Conservation (phyloP, 2,113 vertebrate species). For the Cyphomyrus discorhynchus region DNA sequence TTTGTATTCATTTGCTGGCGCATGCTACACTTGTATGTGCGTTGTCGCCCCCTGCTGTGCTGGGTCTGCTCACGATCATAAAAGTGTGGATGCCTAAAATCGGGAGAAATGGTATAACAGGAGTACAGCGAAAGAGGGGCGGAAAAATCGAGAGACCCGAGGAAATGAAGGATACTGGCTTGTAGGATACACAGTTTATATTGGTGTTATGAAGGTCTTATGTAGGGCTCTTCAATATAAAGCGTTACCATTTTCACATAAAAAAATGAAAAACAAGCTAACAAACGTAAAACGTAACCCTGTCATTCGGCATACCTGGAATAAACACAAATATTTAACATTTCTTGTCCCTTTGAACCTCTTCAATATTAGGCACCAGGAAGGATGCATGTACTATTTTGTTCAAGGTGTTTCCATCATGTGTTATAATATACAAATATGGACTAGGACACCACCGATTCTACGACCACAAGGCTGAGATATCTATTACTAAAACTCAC, state of each 20-base stretch:
- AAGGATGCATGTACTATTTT: not conserved
- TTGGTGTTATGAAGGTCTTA: not conserved
- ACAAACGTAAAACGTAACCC: not conserved
- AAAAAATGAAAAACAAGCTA: not conserved
- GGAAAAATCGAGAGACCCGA: not conserved
- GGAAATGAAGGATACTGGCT: not conserved
- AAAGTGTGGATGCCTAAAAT: not conserved
- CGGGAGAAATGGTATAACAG: not conserved
- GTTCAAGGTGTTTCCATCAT: not conserved
- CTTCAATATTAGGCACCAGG: not conserved
- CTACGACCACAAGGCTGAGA: not conserved
- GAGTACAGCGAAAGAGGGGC: not conserved
- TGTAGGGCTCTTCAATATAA: not conserved
- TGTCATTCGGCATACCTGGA: not conserved
- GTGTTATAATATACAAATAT: slow-evolving; percentile 4
- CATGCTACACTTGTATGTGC: not conserved
- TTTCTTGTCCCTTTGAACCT: not conserved
- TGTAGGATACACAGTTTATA: not conserved
- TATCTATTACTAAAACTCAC: not conserved
- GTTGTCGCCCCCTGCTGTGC: not conserved
- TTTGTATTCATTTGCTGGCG: not conserved
- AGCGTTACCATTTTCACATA: not conserved
- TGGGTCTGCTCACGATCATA: not conserved
- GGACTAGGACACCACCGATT: not conserved
- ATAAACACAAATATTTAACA: slow-evolving; percentile 6